Base-by-base conservation (phyloP, 2,888 invertebrate genomes). In the Pseudoips prasinana region DNA sequence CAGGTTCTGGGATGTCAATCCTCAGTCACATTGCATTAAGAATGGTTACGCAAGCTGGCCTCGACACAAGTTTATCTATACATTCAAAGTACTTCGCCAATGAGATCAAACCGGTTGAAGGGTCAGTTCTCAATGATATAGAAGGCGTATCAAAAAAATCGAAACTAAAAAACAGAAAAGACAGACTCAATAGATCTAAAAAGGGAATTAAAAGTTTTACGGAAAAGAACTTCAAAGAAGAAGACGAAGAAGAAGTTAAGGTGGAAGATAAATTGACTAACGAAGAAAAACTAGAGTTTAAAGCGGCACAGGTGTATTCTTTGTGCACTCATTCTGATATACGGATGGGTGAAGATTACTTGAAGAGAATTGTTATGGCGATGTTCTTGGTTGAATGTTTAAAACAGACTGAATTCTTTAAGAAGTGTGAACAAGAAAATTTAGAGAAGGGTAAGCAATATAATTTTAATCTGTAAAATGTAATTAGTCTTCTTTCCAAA, bases 1-100 rank as follows among this genome's bases (percentile, higher is more conserved):
- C 46, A 92, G 92, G 92, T 3, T 94, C 94, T 0, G 94, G 96
- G 1, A 95, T 96, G 94, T 95, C 95, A 32, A 90, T 95, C 28
- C 82, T 96, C 1, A 94, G 94, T 46, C 92, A 92, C 60, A 90
- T 95, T 25, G 94, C 95, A 0, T 68, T 96, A 14, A 87, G 95
- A 29, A 92, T 95, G 79, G 90, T 95, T n/a, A 95, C 95, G 0
- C 94, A 95, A 66, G 90, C 90, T 0, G 89, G 90, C 0, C 66
- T 91, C 0, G 70, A 86, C 1, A 76, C 84, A 10, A 88, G 87
- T 47, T 56, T 90, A 22, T 66, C 83, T 14, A 86, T 91, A 29
- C 79, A 88, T 54, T 66, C 86, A 10, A 88, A 90, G 54, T 68
- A 79, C 47, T 48, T 83, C 9, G 59, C 67, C 11, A 78, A 71